A percentile compares a stretch with the other conserved stretches of the same genome.
Evolutionary conservation across 2,113 vertebrate species (phyloP).

Genomic region (Misgurnus mizolepis): DNA sequence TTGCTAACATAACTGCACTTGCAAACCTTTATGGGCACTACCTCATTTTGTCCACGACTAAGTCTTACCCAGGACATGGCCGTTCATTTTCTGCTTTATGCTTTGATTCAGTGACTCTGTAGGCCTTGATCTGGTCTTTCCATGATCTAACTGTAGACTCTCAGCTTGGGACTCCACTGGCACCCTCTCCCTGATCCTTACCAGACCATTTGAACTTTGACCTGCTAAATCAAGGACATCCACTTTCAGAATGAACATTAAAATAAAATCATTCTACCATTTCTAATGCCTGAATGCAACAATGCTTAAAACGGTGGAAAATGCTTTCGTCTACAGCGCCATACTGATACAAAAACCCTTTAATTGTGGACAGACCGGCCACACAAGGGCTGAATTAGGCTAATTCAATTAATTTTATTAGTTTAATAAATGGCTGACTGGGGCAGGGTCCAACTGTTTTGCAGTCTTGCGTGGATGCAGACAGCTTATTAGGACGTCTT

Average conservation of each 20-base stretch:
- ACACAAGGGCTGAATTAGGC: constrained; percentile 47
- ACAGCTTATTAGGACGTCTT: constrained; percentile 65
- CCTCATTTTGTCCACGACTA: not conserved
- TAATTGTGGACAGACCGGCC: constrained; percentile 6
- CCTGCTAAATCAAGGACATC: constrained; percentile 50
- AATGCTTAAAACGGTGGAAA: constrained; percentile 31
- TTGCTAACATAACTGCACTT: not conserved
- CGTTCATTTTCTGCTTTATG: not conserved
- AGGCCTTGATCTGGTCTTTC: not conserved
- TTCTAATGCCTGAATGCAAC: constrained; percentile 11
- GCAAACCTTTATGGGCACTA: constrained; percentile 21
- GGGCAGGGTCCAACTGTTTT: constrained; percentile 53
- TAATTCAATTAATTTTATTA: constrained; percentile 56
- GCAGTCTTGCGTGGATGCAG: constrained; percentile 51
- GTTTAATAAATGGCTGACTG: constrained; percentile 42
- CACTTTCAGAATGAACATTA: constrained; percentile 22
- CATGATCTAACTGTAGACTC: not conserved
- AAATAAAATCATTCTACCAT: not conserved
- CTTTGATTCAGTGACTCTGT: not conserved
- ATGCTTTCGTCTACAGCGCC: constrained; percentile 8
- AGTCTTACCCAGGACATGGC: not conserved
- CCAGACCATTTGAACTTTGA: not conserved
- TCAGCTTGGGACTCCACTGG: constrained; percentile 12
- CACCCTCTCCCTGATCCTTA: constrained; percentile 31
- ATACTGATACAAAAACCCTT: constrained; percentile 16